Percentiles rank a stretch among this genome's conserved stretches.
phyloP scores from a whole-genome alignment of 2,888 invertebrate genomes.

The Gonocerus acuteangulatus region DNA sequence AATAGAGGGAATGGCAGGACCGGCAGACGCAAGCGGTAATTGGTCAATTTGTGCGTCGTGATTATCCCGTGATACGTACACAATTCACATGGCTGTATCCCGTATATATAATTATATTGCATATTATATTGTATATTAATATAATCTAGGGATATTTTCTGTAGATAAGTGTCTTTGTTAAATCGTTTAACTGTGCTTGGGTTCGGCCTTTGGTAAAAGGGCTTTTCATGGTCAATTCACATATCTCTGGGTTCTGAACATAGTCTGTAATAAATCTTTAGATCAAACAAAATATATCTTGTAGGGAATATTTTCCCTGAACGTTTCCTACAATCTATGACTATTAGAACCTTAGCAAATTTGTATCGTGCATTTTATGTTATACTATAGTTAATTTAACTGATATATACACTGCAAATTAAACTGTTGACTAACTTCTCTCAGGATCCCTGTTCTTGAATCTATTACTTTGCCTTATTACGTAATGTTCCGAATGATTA shows the following conservation, averaged over 20 bases:
- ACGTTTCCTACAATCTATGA: constrained; percentile 1
- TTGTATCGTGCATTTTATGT: background rate
- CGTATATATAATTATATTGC: constrained; percentile 39
- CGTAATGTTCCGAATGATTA: background rate
- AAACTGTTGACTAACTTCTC: background rate
- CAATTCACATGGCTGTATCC: constrained; percentile 38
- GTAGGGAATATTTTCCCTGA: constrained; percentile 12
- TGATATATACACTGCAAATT: background rate
- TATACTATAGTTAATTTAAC: background rate
- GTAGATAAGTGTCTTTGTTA: constrained; percentile 34
- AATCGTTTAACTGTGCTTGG: constrained; percentile 16
- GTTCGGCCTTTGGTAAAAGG: constrained; percentile 15
- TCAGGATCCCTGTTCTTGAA: constrained; percentile 18
- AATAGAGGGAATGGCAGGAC: constrained; percentile 31
- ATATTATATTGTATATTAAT: constrained; percentile 31
- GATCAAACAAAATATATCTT: constrained; percentile 13
- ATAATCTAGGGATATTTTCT: constrained; percentile 34
- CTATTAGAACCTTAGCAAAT: constrained; percentile 13
- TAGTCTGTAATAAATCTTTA: constrained; percentile 7
- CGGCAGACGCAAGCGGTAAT: constrained; percentile 32
- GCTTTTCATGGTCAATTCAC: constrained; percentile 25
- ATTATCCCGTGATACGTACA: constrained; percentile 37
- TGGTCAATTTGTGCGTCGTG: constrained; percentile 36
- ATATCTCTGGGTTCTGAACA: constrained; percentile 26
- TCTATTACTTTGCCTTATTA: constrained; percentile 1